Evolutionary conservation across 2,888 invertebrate species (phyloP), one percentile per base, ranked within the genome.

Genomic region (Heteropelma amictum): DNA sequence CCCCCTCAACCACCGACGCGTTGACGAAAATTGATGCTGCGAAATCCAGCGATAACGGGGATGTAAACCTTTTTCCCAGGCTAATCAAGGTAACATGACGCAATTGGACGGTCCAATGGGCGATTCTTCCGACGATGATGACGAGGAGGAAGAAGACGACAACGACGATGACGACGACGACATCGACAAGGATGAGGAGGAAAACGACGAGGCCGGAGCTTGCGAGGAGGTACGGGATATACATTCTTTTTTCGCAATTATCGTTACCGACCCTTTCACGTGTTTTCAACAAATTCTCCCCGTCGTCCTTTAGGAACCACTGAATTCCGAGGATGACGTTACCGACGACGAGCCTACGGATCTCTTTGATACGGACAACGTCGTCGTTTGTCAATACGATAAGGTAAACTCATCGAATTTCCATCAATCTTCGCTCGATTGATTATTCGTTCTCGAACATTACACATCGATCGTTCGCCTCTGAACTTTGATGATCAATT

Each of bases 381-480:
- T 99, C 70, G 97, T 99, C 76, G 99, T 99, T 72, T 99, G 99
- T 90, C 99, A 99, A 90, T 99, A 99, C 91, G 99, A 99, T 91
- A 99, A 99, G 93, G 96, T 96, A 89, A 61, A 40, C 54, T 28
- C 7, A 38, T 8, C 19, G 10, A 38, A 23, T 10, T n/a, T 3
- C 14, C 5, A 5, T 12, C 8, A 10, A 47, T n/a, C 23, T 3
- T 4, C 10, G 21, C 21, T 5, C 23, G 23, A 23, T 4, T 1
- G n/a, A 47, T 47, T 49, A 4, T 14, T 23, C 23, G 10, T 21
- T 14, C 17, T 40, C 8, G 1, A 8, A 1, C 23, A 23, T 8
- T 70, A n/a, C n/a, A n/a, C n/a, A n/a, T n/a, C n/a, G n/a, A n/a
- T n/a, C n/a, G n/a, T n/a, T n/a, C n/a, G n/a, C n/a, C n/a, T n/a